Conservation (phyloP, 1,140 invertebrate genomes). For the Drosophila setifemur region DNA sequence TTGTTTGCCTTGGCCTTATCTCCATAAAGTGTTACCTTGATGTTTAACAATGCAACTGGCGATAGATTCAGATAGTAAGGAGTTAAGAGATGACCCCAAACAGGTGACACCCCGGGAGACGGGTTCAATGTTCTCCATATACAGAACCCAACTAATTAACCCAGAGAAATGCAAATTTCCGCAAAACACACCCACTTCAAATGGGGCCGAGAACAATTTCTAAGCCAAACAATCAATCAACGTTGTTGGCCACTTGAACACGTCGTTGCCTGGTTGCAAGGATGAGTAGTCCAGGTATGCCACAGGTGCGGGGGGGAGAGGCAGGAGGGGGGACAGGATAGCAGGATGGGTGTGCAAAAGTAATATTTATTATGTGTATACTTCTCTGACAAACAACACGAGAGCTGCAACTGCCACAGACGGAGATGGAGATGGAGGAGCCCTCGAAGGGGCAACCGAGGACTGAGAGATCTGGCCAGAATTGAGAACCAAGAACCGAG, state of each 20-base stretch:
- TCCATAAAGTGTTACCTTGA: conserved; percentile 36
- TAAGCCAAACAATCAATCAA: conserved; percentile 76
- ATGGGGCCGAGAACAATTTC: conserved; percentile 51
- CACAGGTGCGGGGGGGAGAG: not conserved
- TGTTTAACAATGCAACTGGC: conserved; percentile 46
- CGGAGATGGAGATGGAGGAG: conserved; percentile 13
- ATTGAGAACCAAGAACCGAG: not conserved
- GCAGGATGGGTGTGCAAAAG: conserved; percentile 59
- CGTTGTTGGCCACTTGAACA: conserved; percentile 67
- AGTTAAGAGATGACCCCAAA: conserved; percentile 38
- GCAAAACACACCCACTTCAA: conserved; percentile 61
- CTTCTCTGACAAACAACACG: conserved; percentile 60
- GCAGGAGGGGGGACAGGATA: not conserved
- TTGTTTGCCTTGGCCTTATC: conserved; percentile 42
- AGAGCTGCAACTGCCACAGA: conserved; percentile 14
- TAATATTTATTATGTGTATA: conserved; percentile 74
- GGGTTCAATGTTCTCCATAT: conserved; percentile 59
- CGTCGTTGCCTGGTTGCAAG: conserved; percentile 42
- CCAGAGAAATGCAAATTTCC: conserved; percentile 74
- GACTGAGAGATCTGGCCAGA: conserved; percentile 22
- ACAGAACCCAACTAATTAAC: conserved; percentile 67
- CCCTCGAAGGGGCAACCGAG: conserved; percentile 30
- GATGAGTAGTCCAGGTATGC: conserved; percentile 44
- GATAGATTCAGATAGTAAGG: conserved; percentile 32
- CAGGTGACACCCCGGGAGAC: no score